Evolutionary conservation across 92 coral and sea anemone species (phyloP).

Genomic region (Actinostola sp.): DNA sequence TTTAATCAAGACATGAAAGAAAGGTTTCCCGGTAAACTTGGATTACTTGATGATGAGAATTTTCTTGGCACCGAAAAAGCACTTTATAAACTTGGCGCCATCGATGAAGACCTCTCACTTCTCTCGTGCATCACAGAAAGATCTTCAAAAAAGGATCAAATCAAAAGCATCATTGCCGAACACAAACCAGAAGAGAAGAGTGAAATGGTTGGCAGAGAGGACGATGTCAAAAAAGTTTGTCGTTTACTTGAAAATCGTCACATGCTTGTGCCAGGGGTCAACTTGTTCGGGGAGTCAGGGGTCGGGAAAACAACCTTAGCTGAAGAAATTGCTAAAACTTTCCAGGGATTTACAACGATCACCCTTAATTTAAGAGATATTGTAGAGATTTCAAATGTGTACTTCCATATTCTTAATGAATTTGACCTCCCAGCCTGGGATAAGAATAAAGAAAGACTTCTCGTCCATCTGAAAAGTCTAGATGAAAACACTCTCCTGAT

Average conservation of each 20-base stretch:
- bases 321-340: slow-evolving; percentile 25
- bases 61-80: neutral
- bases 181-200: slow-evolving; percentile 17
- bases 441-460: slow-evolving; percentile 21
- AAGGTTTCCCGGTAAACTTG: neutral
- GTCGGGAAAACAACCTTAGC: slow-evolving; percentile 83
- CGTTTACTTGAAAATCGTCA: slow-evolving; percentile 20
- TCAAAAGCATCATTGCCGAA: slow-evolving; percentile 20
- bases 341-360: neutral
- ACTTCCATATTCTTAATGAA: slow-evolving; percentile 1
- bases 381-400: slow-evolving; percentile 30
- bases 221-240: slow-evolving; percentile 33
- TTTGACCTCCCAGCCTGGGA: slow-evolving; percentile 11
- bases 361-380: slow-evolving; percentile 52
- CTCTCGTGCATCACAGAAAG: slow-evolving; percentile 35
- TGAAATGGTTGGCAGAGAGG: slow-evolving; percentile 52
- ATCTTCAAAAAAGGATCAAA: slow-evolving; percentile 24
- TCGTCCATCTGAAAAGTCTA: neutral
- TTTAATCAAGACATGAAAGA: neutral
- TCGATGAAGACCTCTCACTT: slow-evolving; percentile 1
- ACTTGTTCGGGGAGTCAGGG: slow-evolving; percentile 69
- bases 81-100: slow-evolving; percentile 1
- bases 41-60: neutral
- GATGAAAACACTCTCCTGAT: slow-evolving; percentile 30
- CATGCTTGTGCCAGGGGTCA: slow-evolving; percentile 25